phyloP scores from a whole-genome alignment of 2,797 vertebrate genomes.

The Alosa sapidissima region DNA sequence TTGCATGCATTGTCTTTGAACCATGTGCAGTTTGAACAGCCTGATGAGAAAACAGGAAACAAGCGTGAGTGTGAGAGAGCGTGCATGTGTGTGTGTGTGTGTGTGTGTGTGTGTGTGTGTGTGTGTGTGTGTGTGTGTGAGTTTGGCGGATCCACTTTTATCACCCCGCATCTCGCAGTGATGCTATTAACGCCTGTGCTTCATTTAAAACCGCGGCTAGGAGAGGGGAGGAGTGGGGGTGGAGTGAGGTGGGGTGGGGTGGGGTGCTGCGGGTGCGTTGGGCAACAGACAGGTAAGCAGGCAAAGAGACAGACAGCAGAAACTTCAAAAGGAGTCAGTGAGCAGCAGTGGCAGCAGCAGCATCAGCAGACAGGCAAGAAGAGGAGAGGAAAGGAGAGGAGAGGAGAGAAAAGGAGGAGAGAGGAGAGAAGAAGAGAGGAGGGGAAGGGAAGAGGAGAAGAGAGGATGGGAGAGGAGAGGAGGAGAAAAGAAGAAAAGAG shows the following conservation, averaged over 20 bases:
- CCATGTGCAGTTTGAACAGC: slow-evolving; percentile 57
- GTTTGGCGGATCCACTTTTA: slow-evolving; percentile 52
- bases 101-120: neutral
- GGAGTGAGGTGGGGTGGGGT: neutral
- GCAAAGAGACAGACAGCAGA: slow-evolving; percentile 51
- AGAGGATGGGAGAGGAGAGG: slow-evolving; percentile 49
- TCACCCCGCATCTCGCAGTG: slow-evolving; percentile 53
- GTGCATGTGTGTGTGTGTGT: neutral
- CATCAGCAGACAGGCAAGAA: neutral
- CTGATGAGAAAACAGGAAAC: slow-evolving; percentile 45
- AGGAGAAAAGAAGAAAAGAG: neutral
- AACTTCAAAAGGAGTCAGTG: slow-evolving; percentile 58
- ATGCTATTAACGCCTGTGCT: slow-evolving; percentile 55
- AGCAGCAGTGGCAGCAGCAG: neutral
- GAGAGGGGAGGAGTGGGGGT: neutral
- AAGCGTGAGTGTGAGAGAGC: slow-evolving; percentile 25
- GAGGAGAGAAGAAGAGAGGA: slow-evolving; percentile 16
- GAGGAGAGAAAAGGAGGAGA: slow-evolving; percentile 39
- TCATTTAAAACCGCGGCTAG: slow-evolving; percentile 50
- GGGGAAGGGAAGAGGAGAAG: slow-evolving; percentile 39
- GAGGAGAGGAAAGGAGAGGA: slow-evolving; percentile 45
- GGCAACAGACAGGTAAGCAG: slow-evolving; percentile 39
- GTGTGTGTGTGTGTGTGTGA: neutral
- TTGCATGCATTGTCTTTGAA: slow-evolving; percentile 62
- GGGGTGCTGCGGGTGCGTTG: slow-evolving; percentile 1